Evolutionary conservation across 2,797 vertebrate species (phyloP).

Genomic region (Oryzias sinensis): DNA sequence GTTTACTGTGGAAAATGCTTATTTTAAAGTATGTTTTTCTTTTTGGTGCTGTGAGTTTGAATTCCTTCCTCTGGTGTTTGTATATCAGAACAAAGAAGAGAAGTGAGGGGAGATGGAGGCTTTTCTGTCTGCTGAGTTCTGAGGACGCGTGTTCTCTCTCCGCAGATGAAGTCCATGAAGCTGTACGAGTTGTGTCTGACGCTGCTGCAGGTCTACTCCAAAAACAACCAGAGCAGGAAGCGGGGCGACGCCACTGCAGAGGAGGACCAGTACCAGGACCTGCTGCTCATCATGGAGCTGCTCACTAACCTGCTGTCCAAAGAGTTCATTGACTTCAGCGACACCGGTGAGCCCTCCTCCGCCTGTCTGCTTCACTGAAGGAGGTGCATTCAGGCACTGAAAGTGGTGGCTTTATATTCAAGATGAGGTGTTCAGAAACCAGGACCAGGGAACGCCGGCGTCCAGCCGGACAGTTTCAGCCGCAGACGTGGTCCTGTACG

Average conservation of each 20-base stretch:
- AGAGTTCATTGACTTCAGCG: conserved; percentile 99
- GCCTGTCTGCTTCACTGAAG: background rate
- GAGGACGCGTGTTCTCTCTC: background rate
- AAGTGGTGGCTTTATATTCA: conserved; percentile 4
- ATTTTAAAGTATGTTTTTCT: too few species aligned
- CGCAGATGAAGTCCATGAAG: conserved; percentile 95
- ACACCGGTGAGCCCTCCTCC: conserved; percentile 82
- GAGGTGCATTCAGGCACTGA: background rate
- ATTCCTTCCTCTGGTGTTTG: too few species aligned
- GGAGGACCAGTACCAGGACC: conserved; percentile 98
- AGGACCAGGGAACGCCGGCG: conserved; percentile 87
- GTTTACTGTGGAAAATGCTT: too few species aligned
- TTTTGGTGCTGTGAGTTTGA: too few species aligned
- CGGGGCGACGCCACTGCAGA: conserved; percentile 89
- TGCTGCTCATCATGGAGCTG: conserved; percentile 99
- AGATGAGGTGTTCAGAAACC: conserved; percentile 97
- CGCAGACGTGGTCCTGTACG: conserved; percentile 96
- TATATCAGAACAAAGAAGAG: too few species aligned
- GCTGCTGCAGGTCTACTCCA: conserved; percentile 96
- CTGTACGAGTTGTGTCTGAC: conserved; percentile 97
- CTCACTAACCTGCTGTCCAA: conserved; percentile 98
- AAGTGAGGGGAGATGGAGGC: too few species aligned
- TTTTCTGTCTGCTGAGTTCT: too few species aligned
- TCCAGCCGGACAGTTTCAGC: conserved; percentile 89
- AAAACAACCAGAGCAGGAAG: conserved; percentile 93